Conservation (phyloP, 2,888 invertebrate genomes). For the Synanthedon formicaeformis region DNA sequence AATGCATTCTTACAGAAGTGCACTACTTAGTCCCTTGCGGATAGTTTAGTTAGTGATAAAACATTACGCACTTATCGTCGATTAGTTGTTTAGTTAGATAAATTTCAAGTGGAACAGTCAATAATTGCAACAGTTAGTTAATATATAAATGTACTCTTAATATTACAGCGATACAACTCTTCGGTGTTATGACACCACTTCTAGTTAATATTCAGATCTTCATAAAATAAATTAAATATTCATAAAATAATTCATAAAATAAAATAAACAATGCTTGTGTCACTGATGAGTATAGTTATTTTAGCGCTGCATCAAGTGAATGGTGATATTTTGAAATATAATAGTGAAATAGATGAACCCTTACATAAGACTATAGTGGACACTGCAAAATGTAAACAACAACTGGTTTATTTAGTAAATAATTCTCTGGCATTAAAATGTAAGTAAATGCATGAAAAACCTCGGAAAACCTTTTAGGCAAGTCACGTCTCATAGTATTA, state of each 20-base stretch:
- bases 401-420: constrained; percentile 12
- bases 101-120: neutral
- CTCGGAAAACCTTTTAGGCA: too few species aligned
- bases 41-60: neutral
- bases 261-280: too few species aligned
- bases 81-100: neutral
- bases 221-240: too few species aligned
- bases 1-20: neutral
- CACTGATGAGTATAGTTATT: too few species aligned
- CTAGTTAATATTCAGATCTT: too few species aligned
- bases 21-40: neutral
- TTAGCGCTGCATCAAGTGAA: neutral
- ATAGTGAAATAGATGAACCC: constrained; percentile 7
- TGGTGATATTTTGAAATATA: neutral
- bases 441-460: constrained; percentile 14
- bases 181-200: too few species aligned
- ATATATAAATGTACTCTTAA: neutral
- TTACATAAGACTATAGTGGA: constrained; percentile 8
- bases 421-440: constrained; percentile 15
- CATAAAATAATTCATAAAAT: too few species aligned
- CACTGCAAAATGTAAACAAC: constrained; percentile 6
- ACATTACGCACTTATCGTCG: neutral
- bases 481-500: too few species aligned
- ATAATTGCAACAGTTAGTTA: neutral
- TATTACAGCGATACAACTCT: too few species aligned